Evolutionary conservation across 2,113 vertebrate species (phyloP), one percentile per base, ranked within the genome.

Genomic region (Lepisosteus oculatus): DNA sequence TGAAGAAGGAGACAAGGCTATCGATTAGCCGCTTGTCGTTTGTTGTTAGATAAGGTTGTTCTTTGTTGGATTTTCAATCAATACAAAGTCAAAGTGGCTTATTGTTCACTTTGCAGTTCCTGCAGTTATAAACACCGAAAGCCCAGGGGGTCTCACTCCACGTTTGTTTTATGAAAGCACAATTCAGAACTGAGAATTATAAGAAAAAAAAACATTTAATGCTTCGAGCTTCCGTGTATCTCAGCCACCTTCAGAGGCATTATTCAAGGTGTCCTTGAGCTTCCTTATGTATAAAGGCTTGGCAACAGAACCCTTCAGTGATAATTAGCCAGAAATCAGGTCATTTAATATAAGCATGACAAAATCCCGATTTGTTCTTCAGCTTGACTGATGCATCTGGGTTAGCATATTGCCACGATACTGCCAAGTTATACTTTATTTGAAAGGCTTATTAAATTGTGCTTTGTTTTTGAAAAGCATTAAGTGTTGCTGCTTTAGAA

Each of bases 341-440:
- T 66, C 47, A 73, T 66, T 84, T 83, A 79, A 80, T 72, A 70
- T 85, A 6, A 51, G 47, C 5, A 51, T 51, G 80, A 83, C 78
- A 79, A 79, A 85, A 75, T 64, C 77, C 75, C 69, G 72, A 82
- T 42, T 81, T 80, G 79, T 83, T 79, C 77, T 75, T 82, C 81
- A 77, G 43, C 55, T 68, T 74, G 75, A 81, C 77, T 67, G 65
- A 71, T 61, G 56, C 51, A 72, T 68, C 70, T 69, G 71, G 17
- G 57, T 65, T 41, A 66, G 68, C 59, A 12, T 51, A 61, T 54
- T 64, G 54, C n/a, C 7, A 41, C 29, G 1, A 29, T 29, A 29
- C 29, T 29, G 9, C 9, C 47, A 51, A 51, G 9, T 51, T 6
- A 51, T 6, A 51, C 47, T 6, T 51, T 6, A 51, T 51, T 51